Conservation (phyloP, 2,888 invertebrate species). For the Zygaena filipendulae region DNA sequence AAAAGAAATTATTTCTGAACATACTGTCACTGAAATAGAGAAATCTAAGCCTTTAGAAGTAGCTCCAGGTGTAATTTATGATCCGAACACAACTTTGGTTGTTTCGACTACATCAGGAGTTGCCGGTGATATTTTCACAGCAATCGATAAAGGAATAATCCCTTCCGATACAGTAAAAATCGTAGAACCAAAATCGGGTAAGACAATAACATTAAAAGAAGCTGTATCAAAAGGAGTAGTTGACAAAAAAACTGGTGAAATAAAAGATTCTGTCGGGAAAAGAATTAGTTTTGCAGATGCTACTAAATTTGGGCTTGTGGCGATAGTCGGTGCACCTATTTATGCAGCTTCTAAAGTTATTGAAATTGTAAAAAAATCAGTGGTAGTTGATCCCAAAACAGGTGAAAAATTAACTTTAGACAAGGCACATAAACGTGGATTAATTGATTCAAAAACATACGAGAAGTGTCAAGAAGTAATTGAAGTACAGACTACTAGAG, state of each 20-base stretch:
- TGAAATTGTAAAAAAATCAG: slow-evolving; percentile 68
- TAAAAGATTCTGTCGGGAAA: slow-evolving; percentile 73
- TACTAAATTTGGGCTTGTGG: slow-evolving; percentile 78
- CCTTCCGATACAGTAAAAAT: slow-evolving; percentile 74
- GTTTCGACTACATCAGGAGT: slow-evolving; percentile 73
- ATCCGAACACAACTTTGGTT: slow-evolving; percentile 76
- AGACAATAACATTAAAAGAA: slow-evolving; percentile 76
- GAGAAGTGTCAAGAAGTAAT: slow-evolving; percentile 30
- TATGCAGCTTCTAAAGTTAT: slow-evolving; percentile 75
- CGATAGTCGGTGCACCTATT: slow-evolving; percentile 79
- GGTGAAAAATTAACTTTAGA: slow-evolving; percentile 77
- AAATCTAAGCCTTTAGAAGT: slow-evolving; percentile 71
- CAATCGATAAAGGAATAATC: slow-evolving; percentile 79
- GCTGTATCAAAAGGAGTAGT: slow-evolving; percentile 82
- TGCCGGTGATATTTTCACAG: slow-evolving; percentile 74
- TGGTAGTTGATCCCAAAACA: slow-evolving; percentile 77
- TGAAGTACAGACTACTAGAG: no score
- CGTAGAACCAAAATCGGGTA: slow-evolving; percentile 75
- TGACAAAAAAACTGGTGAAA: slow-evolving; percentile 75
- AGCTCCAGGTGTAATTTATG: slow-evolving; percentile 76
- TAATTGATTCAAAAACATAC: slow-evolving; percentile 62
- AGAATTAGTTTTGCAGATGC: slow-evolving; percentile 79
- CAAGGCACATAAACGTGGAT: slow-evolving; percentile 75
- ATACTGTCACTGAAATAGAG: slow-evolving; percentile 3
- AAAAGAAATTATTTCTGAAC: slow-evolving; percentile 10